Evolutionary conservation across 2,797 vertebrate genomes (phyloP), one percentile per base, ranked within the genome.

Genomic region (Sphenopsis melanotis): DNA sequence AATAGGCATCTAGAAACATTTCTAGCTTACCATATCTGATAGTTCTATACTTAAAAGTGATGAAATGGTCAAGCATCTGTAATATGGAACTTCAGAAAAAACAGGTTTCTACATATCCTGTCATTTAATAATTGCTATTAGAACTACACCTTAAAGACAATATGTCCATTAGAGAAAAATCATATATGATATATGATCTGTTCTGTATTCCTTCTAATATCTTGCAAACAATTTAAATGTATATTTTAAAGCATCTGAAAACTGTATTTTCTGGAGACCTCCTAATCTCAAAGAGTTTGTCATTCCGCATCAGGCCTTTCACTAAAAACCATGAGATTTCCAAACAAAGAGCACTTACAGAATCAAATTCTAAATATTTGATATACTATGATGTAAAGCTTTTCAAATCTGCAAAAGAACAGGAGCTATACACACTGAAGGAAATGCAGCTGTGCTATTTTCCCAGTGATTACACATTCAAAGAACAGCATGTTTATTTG

Each of bases 261-360:
- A 85, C 76, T 83, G n/a, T 70, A 20, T 82, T 93, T 95, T 95
- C 60, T 83, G 24, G 10, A 72, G 27, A 91, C 42, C 42, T 94
- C 39, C 52, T 84, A 72, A 64, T 84, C 44, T 84, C 63, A 37
- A 17, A 66, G 24, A 60, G 24, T 83, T 81, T 78, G 36, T 61
- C 75, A 77, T 60, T 75, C 15, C 41, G 56, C 61, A 94, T 57
- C 15, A 64, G 57, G 26, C 41, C 29, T 70, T 95, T 92, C 87
- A 82, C 41, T 65, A 55, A 42, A 90, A 91, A 21, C 16, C 55
- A 70, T 36, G 52, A 68, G 55, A 84, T 87, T 93, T 93, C 49
- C 88, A 92, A 87, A 97, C 97, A 97, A 96, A 84, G 96, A 96
- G 93, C 46, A 4, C 68, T 83, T 84, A 83, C 27, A 91, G 79